These are phyloP conservation scores for Pandemis cinnamomeana DNA, from an alignment of 2,888 invertebrate genomes.

Conservation along the genomic window DNA sequence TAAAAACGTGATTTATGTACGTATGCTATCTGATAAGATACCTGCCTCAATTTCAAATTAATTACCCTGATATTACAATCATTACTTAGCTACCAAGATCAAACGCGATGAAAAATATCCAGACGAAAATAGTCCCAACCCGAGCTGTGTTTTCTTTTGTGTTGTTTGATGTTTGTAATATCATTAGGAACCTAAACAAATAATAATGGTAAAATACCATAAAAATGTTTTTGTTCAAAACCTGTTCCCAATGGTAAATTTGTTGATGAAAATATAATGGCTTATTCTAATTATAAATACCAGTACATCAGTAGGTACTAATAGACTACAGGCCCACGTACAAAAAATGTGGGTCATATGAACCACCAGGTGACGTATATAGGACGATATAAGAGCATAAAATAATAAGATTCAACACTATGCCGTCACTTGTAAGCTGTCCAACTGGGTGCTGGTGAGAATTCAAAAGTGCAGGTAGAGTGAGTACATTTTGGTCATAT, in stretches of 20 bases:
- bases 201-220: neutral
- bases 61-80: neutral
- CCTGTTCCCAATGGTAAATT: neutral
- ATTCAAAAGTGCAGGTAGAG: no score
- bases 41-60: no score
- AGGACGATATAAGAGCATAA: no score
- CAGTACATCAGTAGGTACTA: neutral
- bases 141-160: neutral
- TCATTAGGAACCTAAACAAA: neutral
- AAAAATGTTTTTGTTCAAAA: neutral
- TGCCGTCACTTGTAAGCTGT: no score
- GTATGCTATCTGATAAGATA: no score
- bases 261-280: neutral
- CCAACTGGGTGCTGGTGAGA: no score
- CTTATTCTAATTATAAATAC: neutral
- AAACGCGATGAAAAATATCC: neutral
- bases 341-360: no score
- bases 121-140: neutral
- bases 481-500: no score
- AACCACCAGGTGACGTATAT: no score
- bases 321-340: no score
- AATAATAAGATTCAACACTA: no score
- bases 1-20: no score
- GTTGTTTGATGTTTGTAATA: conserved; percentile 1
- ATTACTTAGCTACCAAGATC: neutral